A percentile compares a stretch with the other conserved stretches of the same genome.
These are phyloP conservation scores for Pterocles gutturalis DNA, from an alignment of 2,113 vertebrate species.

Conservation along the genomic window DNA sequence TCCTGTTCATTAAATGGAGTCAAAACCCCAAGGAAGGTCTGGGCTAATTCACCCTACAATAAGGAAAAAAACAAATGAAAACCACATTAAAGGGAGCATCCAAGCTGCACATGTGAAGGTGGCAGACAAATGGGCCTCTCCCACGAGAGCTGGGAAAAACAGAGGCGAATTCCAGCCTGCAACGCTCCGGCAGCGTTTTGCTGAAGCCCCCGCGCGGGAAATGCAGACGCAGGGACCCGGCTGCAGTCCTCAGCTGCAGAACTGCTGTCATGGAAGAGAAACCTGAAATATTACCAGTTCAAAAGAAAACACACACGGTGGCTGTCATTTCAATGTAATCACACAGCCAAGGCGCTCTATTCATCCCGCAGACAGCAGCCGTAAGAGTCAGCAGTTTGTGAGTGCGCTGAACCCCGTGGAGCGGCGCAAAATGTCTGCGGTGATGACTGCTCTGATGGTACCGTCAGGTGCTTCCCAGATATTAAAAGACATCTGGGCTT, in stretches of 20 bases:
- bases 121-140: neutral
- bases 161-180: neutral
- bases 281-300: neutral
- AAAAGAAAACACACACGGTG: neutral
- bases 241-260: neutral
- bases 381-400: neutral
- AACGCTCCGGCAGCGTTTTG: fast-evolving
- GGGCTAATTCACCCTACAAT: neutral
- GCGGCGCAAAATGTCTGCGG: neutral
- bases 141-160: fast-evolving
- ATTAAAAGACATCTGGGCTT: neutral
- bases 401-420: neutral
- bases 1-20: neutral
- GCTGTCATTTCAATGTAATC: neutral
- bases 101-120: neutral
- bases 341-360: neutral
- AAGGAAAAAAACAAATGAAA: neutral
- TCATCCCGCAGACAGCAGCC: neutral
- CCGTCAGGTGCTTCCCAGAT: neutral
- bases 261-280: neutral
- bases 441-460: neutral
- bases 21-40: neutral
- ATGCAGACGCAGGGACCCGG: fast-evolving
- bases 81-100: neutral
- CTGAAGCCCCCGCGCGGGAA: fast-evolving